These are phyloP conservation scores for Drosophila nigromelanica DNA, from an alignment of 1,140 invertebrate genomes.

Conservation along the genomic window DNA sequence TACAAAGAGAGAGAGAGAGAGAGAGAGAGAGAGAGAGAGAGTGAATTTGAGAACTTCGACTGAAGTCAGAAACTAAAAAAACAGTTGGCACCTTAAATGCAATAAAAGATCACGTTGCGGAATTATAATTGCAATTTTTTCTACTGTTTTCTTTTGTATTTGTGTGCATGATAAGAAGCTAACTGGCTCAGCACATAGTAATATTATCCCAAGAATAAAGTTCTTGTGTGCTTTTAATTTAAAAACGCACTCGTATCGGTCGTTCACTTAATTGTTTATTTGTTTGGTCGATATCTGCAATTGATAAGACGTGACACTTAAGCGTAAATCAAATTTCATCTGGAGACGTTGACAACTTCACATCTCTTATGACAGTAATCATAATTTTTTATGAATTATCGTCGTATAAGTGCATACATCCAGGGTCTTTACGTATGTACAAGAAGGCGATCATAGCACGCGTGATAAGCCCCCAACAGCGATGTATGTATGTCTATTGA, in stretches of 20 bases:
- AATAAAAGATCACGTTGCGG: neutral
- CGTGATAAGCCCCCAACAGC: neutral
- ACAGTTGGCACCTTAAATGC: neutral
- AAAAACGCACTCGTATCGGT: conserved; percentile 24
- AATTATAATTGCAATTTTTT: neutral
- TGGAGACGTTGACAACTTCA: conserved; percentile 23
- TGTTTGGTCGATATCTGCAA: conserved; percentile 22
- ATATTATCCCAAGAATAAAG: neutral
- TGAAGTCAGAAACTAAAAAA: neutral
- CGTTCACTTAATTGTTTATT: conserved; percentile 39
- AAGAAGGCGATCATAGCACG: neutral
- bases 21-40: too few species aligned
- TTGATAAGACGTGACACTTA: conserved; percentile 30
- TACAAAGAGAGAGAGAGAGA: too few species aligned
- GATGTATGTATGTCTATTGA: neutral
- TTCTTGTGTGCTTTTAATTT: neutral
- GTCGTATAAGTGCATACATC: neutral
- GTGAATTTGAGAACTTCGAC: neutral
- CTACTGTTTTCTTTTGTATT: neutral
- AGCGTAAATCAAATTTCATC: conserved; percentile 34
- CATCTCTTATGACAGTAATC: conserved; percentile 27
- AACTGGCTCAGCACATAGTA: neutral
- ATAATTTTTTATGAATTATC: conserved; percentile 42
- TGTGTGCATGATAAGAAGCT: neutral
- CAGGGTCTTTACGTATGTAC: neutral